Evolutionary conservation across 1,140 invertebrate species (phyloP).

Genomic region (Bombus picipes): DNA sequence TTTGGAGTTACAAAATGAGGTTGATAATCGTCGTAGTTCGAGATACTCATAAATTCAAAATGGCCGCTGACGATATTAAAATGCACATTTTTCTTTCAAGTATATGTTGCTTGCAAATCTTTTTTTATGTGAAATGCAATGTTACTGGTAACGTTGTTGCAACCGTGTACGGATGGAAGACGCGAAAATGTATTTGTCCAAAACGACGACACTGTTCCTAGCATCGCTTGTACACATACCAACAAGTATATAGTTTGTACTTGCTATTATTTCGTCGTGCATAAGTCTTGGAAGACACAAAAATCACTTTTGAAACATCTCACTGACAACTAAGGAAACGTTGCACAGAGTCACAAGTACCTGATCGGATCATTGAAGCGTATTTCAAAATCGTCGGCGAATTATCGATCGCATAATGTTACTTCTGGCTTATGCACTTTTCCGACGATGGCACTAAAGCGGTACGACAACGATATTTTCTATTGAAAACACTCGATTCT

Average conservation of each 20-base stretch:
- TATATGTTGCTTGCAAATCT: constrained; percentile 12
- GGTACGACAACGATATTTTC: neutral
- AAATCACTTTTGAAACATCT: constrained; percentile 29
- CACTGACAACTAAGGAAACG: constrained; percentile 29
- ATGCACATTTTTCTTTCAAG: constrained; percentile 40
- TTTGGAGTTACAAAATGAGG: constrained; percentile 43
- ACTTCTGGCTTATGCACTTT: constrained; percentile 38
- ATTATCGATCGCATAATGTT: constrained; percentile 65
- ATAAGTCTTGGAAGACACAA: constrained; percentile 27
- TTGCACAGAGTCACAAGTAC: neutral
- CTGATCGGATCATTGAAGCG: constrained; percentile 31
- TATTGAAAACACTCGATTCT: neutral
- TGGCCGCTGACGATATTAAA: constrained; percentile 61
- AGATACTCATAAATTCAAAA: constrained; percentile 66
- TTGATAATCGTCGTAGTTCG: constrained; percentile 59
- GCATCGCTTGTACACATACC: constrained; percentile 32
- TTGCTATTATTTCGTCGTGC: constrained; percentile 1
- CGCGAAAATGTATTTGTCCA: constrained; percentile 30
- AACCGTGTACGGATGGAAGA: constrained; percentile 23
- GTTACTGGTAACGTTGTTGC: neutral
- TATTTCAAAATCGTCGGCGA: constrained; percentile 55
- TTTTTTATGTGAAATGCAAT: constrained; percentile 14
- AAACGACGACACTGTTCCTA: constrained; percentile 22
- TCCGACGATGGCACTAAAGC: constrained; percentile 1
- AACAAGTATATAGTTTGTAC: constrained; percentile 27